Conservation (phyloP, 2,888 invertebrate genomes). For the Dione vanillae region DNA sequence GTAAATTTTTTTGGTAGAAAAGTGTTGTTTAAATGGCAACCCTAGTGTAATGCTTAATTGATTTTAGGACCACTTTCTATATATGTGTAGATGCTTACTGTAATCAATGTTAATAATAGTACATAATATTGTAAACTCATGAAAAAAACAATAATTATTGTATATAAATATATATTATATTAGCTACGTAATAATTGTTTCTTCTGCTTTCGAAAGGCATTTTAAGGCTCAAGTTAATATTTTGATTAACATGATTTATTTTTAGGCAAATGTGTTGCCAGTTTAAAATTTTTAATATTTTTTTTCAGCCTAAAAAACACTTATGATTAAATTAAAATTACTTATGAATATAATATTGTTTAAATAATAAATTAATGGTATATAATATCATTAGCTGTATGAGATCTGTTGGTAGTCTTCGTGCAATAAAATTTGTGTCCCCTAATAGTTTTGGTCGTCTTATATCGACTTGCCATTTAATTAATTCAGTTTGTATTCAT, state of each 20-base stretch:
- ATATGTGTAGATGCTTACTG: constrained; percentile 37
- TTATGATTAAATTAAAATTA: constrained; percentile 23
- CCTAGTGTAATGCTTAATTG: constrained; percentile 45
- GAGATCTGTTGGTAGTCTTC: constrained; percentile 55
- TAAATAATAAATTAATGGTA: constrained; percentile 67
- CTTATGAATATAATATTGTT: constrained; percentile 45
- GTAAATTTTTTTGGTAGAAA: constrained; percentile 47
- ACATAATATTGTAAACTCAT: constrained; percentile 34
- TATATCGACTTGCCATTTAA: constrained; percentile 35
- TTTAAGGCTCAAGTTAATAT: constrained; percentile 1
- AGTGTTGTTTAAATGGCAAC: constrained; percentile 52
- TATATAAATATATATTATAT: constrained; percentile 42
- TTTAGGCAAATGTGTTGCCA: neutral
- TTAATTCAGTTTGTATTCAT: constrained; percentile 54
- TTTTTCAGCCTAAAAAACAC: neutral
- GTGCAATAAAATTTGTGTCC: constrained; percentile 59
- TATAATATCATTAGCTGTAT: constrained; percentile 77
- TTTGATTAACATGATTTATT: neutral
- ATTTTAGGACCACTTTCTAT: constrained; percentile 31
- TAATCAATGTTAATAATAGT: constrained; percentile 35
- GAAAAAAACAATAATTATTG: constrained; percentile 33
- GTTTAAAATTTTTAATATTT: neutral
- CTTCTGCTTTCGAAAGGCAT: constrained; percentile 40
- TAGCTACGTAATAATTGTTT: constrained; percentile 33
- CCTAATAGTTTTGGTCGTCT: constrained; percentile 16